Evolutionary conservation across 2,888 invertebrate genomes (phyloP), one percentile per base, ranked within the genome.

Genomic region (Lamellibrachia satsuma): DNA sequence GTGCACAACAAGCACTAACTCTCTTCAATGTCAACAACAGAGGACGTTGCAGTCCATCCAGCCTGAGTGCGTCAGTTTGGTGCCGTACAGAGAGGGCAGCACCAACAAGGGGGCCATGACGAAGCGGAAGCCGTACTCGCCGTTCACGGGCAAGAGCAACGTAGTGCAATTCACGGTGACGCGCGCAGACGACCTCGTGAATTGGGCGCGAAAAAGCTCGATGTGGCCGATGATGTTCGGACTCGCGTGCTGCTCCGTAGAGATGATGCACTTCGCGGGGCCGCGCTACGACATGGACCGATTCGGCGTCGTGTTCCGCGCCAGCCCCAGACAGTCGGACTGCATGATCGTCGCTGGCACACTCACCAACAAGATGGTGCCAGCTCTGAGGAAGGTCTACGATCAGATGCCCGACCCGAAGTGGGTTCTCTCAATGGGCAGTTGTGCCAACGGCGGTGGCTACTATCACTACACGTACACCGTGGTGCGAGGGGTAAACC

Each of bases 191-290:
- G 99, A 99, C 97, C 97, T 99, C 55, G 96, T 99, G 0, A 99
- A 99, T 97, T 99, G 96, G 96, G 96, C 95, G 39, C 95, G 96
- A 94, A 96, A 95, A 97, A 98, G 98, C 95, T 99, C 99, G 0
- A 97, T 99, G 60, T 99, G 99, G 99, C 99, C 99, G 0, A 97
- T 99, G 97, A 99, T 99, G 9, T 99, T 99, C 97, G 99, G 99
- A 93, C 97, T 99, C 95, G 99, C 99, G 2, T 99, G 99, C 96
- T 99, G 99, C 97, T 99, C 99, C 94, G 99, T 99, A 3, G 99
- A 99, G 97, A 99, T 99, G 99, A 99, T 99, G 99, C 99, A 99
- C 97, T 99, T 99, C 93, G 99, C 99, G 94, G 99, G 99, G 60
- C 99, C 99, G 3, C 97, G 99, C 95, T 99, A 99, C 96, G 99